A percentile compares a stretch with the other conserved stretches of the same genome.
Evolutionary conservation across 2,113 vertebrate genomes (phyloP).

Genomic region (Donacobius atricapilla): DNA sequence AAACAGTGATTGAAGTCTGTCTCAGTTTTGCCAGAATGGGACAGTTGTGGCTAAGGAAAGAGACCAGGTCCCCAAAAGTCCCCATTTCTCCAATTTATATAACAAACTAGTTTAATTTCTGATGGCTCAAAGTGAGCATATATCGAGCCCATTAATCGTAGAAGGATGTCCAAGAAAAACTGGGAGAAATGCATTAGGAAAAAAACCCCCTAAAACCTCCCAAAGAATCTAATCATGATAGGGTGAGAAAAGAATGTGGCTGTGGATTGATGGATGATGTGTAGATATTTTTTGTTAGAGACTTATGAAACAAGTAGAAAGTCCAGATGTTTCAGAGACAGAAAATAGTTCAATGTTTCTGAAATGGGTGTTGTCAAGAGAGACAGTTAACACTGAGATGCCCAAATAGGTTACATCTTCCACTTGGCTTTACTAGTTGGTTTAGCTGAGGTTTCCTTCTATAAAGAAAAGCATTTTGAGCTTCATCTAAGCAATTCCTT

Average conservation of each 20-base stretch:
- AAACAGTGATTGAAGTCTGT: background rate
- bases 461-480: background rate
- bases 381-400: conserved; percentile 46
- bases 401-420: background rate
- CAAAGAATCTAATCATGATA: conserved; percentile 53
- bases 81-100: background rate
- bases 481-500: background rate
- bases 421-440: background rate
- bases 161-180: conserved; percentile 36
- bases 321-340: conserved; percentile 54
- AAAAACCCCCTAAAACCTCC: background rate
- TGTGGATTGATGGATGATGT: conserved; percentile 54
- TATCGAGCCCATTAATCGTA: background rate
- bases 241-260: conserved; percentile 58
- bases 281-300: conserved; percentile 48
- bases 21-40: background rate
- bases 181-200: background rate
- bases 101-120: background rate
- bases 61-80: background rate
- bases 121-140: background rate
- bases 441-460: background rate
- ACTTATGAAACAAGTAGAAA: conserved; percentile 59
- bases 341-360: conserved; percentile 47
- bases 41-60: background rate
- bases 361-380: conserved; percentile 26